A percentile compares a stretch with the other conserved stretches of the same genome.
phyloP scores from a whole-genome alignment of 2,113 vertebrate genomes.

The Oreamnos americanus region DNA sequence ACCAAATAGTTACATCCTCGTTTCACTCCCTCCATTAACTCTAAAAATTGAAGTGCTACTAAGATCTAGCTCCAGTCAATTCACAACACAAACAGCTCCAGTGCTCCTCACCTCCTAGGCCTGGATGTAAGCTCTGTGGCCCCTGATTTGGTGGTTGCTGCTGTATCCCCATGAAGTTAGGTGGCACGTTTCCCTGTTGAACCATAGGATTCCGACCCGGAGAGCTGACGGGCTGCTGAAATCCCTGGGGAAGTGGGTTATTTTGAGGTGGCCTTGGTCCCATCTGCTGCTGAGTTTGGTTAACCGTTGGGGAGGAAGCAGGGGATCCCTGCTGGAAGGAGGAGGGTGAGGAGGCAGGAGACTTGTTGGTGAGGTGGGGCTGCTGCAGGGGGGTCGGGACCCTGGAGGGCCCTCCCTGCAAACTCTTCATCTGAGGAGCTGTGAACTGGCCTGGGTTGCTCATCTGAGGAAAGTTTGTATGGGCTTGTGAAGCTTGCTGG shows the following conservation, averaged over 20 bases:
- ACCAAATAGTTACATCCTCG: constrained; percentile 51
- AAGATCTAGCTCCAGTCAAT: constrained; percentile 43
- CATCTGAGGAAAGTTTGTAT: constrained; percentile 86
- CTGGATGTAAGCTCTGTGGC: constrained; percentile 91
- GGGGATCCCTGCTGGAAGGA: constrained; percentile 98
- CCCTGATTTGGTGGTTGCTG: constrained; percentile 90
- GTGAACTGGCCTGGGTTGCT: constrained; percentile 91
- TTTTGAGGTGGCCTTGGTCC: constrained; percentile 90
- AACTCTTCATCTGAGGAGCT: constrained; percentile 93
- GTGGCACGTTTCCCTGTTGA: constrained; percentile 92
- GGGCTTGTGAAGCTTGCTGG: constrained; percentile 95
- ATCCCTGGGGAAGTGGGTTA: constrained; percentile 91
- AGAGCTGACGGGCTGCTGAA: constrained; percentile 94
- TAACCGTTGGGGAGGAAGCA: constrained; percentile 96
- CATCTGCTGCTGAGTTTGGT: constrained; percentile 88
- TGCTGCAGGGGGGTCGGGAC: constrained; percentile 92
- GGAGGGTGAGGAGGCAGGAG: constrained; percentile 98
- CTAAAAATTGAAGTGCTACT: constrained; percentile 56
- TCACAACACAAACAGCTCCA: constrained; percentile 65
- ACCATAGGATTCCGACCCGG: constrained; percentile 93
- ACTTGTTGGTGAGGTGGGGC: constrained; percentile 94
- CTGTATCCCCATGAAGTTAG: constrained; percentile 96
- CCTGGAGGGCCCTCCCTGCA: constrained; percentile 89
- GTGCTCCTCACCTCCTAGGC: constrained; percentile 87
- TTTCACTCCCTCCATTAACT: constrained; percentile 55